Base-by-base conservation (phyloP, 2,113 vertebrate species). In the Cygnus atratus region DNA sequence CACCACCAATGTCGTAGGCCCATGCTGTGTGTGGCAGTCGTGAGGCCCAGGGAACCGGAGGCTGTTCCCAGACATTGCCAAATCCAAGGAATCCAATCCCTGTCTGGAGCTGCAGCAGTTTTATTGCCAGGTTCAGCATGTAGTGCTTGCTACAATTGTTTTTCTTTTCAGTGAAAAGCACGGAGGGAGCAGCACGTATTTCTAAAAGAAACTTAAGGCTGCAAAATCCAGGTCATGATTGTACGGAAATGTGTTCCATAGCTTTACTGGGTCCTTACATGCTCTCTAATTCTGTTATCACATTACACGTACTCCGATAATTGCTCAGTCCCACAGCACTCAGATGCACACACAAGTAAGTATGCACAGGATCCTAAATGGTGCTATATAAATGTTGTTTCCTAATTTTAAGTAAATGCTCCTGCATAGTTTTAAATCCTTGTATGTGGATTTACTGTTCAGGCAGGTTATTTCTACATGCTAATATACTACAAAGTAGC, bases 41-140 rank as follows among this genome's bases (percentile, higher is more conserved):
- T 0, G 1, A 63, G 26, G 10, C 11, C 8, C 5, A 5, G 7
- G 22, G 41, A 35, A 63, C 26, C 71, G 3, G 5, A 21, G 3
- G 10, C 39, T 29, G 19, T 57, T 73, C 50, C 39, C 39, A 62
- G 61, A 10, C 4, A 8, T 10, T 44, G 3, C 39, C 35, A 52
- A 31, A 10, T 9, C 16, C 7, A 16, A 70, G 35, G 11, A 86
- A 59, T 19, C 20, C 52, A 41, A 10, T 41, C 13, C 19, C 26
- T 84, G 5, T 37, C 37, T 50, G 50, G 35, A 70, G 2, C 22
- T 33, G 9, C 29, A 50, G 17, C 13, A 10, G 8, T 18, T 65
- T 72, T 76, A 26, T 57, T 52, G 2, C 6, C 20, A 48, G 13
- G 12, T 65, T 86, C 14, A 33, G 19, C 21, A 67, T 9, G 18